Base-by-base conservation (phyloP, 1,140 invertebrate species). In the Tetranychus urticae region DNA sequence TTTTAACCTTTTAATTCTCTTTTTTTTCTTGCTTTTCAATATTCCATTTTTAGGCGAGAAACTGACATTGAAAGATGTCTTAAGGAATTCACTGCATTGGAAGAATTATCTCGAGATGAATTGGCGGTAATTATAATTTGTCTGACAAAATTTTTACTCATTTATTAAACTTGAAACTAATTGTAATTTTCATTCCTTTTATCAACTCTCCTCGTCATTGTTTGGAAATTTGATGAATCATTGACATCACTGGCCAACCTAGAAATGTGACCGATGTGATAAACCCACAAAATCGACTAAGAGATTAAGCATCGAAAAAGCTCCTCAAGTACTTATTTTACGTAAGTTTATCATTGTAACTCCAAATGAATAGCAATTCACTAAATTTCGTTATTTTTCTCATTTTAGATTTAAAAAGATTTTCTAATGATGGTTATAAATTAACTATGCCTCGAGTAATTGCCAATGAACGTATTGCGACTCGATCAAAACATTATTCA, bases 371-470 rank as follows among this genome's bases (percentile, higher is more conserved):
- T 46, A 47, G 10, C 52, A 7, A 12, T 13, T 34, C 12, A 2
- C 35, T 54, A 10, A 37, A 36, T 52, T 52, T 37, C 34, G 13
- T 60, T 35, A 35, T 37, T 31, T 13, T 54, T 60, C n/a, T 10
- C 34, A n/a, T 55, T 42, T 42, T 63, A 62, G 60, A 65, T 60
- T 57, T 65, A n/a, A 65, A 65, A 55, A 57, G 63, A 33, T 65
- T 65, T 54, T 57, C 64, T 6, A 65, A 65, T 39, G 63, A 65
- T 23, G 64, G 64, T n/a, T 65, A 64, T 42, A 65, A 65, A 46
- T 46, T 65, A 34, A 48, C 55, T 13, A 59, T 39, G 23, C 59
- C 58, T 14, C 55, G 52, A 47, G 35, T 65, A 13, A 64, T 34
- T 34, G 56, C 64, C 3, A 58, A 64, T 37, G 42, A 64, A 42